Evolutionary conservation across 2,888 invertebrate genomes (phyloP), one percentile per base, ranked within the genome.

Genomic region (Gastracanthus pulcherrimus): DNA sequence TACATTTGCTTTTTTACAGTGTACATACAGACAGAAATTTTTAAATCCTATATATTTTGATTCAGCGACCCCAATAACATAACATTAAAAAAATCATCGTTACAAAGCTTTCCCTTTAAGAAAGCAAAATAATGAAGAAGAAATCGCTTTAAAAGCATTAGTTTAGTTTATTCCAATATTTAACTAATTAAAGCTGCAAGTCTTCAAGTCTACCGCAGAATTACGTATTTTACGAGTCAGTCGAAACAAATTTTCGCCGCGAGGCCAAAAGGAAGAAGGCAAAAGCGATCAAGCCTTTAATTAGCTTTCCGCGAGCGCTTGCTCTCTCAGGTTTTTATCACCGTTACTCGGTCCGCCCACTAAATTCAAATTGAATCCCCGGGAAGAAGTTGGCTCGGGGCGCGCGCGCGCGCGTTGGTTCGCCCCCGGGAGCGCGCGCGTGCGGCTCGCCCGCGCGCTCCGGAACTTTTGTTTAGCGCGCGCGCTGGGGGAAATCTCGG

Each of bases 391-490:
- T 55, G 38, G 48, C 26, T 23, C 58, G 31, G 0, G 45, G 58
- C 2, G 11, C 23, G 34, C 60, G 13, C 26, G 34, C n/a, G n/a
- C n/a, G 16, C 64, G 19, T 41, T 38, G 11, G 29, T 66, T n/a
- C 19, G 31, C 34, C 31, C 1, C n/a, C n/a, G n/a, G n/a, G n/a
- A 34, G 74, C 64, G 71, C n/a, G n/a, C n/a, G n/a, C 58, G 64
- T n/a, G n/a, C 13, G n/a, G 11, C 23, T 31, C 13, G 19, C 38
- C 45, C n/a, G 45, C 31, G 13, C 5, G n/a, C n/a, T n/a, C n/a
- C n/a, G n/a, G n/a, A 77, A 77, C 69, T 77, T 77, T 69, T 77
- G 76, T 77, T 69, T 62, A 34, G 76, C 62, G 74, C 62, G 76
- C 62, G 74, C 62, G 67, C 58, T 76, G n/a, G 67, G 76, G 67